Evolutionary conservation across 2,888 invertebrate species (phyloP).

Genomic region (Morpho deidamia): DNA sequence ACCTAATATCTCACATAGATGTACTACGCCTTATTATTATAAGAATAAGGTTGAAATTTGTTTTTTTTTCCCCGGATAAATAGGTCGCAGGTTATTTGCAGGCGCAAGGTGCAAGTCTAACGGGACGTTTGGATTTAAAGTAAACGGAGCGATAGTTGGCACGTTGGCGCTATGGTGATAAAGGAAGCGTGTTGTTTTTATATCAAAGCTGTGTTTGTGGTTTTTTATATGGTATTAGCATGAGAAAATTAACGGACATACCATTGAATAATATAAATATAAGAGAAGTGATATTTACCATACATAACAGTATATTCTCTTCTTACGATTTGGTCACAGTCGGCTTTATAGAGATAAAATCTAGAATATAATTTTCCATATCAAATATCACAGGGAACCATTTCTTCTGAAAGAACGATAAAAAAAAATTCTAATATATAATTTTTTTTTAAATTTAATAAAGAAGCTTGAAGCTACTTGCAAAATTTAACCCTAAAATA

Average conservation of each 20-base stretch:
- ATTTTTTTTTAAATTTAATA: no score
- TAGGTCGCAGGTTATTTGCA: conserved; percentile 76
- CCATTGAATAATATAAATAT: no score
- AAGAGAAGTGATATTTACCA: no score
- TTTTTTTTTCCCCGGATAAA: conserved; percentile 60
- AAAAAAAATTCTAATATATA: no score
- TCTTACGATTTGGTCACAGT: no score
- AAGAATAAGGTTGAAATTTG: conserved; percentile 20
- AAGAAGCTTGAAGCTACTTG: no score
- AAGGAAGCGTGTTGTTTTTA: conserved; percentile 52
- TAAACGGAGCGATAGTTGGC: conserved; percentile 60
- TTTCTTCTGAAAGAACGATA: no score
- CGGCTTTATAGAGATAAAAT: no score
- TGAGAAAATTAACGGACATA: conserved; percentile 10
- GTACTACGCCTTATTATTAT: conserved; percentile 11
- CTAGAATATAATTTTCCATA: no score
- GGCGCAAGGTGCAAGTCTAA: conserved; percentile 72
- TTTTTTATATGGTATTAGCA: conserved; percentile 22
- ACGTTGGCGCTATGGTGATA: conserved; percentile 49
- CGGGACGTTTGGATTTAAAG: conserved; percentile 64
- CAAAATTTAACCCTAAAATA: no score
- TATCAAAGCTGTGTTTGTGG: conserved; percentile 43
- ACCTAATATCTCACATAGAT: conserved; percentile 14
- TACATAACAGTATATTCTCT: no score
- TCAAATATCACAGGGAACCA: no score